Evolutionary conservation across 2,888 invertebrate species (phyloP), one percentile per base, ranked within the genome.

Genomic region (Limnephilus rhombicus): DNA sequence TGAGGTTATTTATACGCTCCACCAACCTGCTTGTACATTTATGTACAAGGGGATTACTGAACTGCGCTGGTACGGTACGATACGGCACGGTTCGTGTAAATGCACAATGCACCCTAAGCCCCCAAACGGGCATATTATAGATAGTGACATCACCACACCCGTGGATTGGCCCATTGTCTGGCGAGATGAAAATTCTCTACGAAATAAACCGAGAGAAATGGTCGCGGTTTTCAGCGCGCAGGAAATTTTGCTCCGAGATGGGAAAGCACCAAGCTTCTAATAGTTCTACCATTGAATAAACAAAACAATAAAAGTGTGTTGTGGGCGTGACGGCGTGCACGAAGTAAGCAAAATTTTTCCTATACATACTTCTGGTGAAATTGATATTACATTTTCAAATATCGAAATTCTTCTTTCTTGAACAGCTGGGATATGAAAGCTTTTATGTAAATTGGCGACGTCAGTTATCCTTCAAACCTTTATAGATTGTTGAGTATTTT

Each of bases 161-260:
- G 87, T 45, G 34, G 45, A 87, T 87, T n/a, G 68, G 9, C 13
- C 45, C 53, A 45, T 29, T 41, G 87, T 24, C n/a, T 87, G 29
- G 15, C 24, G 5, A 45, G 68, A n/a, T 45, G 87, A 87, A 49
- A 87, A 49, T 49, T n/a, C 24, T 87, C 68, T 41, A 41, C 41
- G 87, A 87, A 49, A 49, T 87, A 68, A 53, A 83, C 34, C 7
- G 41, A n/a, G 34, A 37, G 37, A 83, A 45, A 24, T 15, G 37
- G 83, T 83, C 41, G 18, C n/a, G 12, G 53, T 53, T 87, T 87
- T 49, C 87, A 87, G 11, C 31, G 31, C 88, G 24, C 41, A 37
- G 88, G 80, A 37, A 80, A 80, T 89, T 80, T 80, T 41, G 88
- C 88, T 80, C 88, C 80, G 18, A 80, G 88, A 34, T 88, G 88